Conservation (phyloP, 2,113 vertebrate genomes). For the Ammodytes marinus region DNA sequence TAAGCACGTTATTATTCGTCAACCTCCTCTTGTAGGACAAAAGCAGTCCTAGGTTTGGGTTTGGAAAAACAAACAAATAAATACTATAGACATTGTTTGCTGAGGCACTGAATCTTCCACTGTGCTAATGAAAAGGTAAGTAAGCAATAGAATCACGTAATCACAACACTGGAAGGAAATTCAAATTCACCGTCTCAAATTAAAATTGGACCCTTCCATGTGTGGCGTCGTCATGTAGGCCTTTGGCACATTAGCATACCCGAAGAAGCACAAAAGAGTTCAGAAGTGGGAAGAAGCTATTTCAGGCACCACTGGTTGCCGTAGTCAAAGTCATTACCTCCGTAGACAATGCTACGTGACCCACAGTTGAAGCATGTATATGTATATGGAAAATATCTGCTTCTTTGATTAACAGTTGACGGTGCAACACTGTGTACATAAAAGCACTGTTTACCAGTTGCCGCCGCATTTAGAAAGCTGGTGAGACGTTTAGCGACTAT, state of each 20-base stretch:
- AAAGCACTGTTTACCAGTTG: background rate
- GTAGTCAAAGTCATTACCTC: background rate
- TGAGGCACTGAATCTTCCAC: background rate
- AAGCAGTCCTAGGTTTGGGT: background rate
- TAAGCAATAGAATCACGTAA: background rate
- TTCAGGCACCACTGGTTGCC: background rate
- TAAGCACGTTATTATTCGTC: background rate
- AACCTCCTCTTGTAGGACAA: too few species aligned
- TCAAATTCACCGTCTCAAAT: background rate
- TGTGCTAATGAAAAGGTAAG: background rate
- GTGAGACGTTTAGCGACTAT: background rate
- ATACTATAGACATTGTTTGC: background rate
- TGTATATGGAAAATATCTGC: background rate
- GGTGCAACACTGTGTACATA: background rate
- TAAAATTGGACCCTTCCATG: background rate
- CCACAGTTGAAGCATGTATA: background rate
- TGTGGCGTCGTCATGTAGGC: background rate
- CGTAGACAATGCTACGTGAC: background rate
- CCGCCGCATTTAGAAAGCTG: background rate
- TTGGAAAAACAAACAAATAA: background rate
- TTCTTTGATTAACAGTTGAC: background rate
- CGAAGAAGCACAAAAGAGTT: background rate
- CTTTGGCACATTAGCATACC: background rate
- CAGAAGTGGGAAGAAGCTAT: background rate
- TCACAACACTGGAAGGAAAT: background rate